Evolutionary conservation across 2,797 vertebrate genomes (phyloP).

Genomic region (Eospalax fontanierii): DNA sequence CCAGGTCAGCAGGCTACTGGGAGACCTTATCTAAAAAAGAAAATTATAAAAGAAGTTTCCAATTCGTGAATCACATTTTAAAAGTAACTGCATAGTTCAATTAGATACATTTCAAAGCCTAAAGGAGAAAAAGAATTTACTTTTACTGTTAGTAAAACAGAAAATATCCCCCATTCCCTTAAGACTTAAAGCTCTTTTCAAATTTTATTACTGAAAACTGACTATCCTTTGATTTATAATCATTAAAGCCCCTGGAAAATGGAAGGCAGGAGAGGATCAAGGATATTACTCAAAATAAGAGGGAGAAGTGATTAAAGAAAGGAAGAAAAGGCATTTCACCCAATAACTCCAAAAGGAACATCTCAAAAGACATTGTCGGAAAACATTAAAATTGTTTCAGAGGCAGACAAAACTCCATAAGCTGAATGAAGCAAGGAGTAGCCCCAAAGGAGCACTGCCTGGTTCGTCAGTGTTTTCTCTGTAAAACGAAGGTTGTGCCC

Average conservation of each 20-base stretch:
- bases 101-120: conserved; percentile 36
- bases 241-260: conserved; percentile 24
- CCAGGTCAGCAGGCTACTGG: too few relatives aligned
- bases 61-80: conserved; percentile 3
- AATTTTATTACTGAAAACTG: neutral
- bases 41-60: neutral
- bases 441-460: neutral
- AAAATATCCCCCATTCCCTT: conserved; percentile 30
- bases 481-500: conserved; percentile 18
- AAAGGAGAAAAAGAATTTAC: conserved; percentile 21
- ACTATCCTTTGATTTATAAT: conserved; percentile 48
- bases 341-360: conserved; percentile 47
- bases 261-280: neutral
- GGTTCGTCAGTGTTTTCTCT: conserved; percentile 60
- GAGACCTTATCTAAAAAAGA: too few relatives aligned
- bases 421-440: neutral
- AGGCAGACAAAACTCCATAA: conserved; percentile 25
- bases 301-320: conserved; percentile 30
- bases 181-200: conserved; percentile 67
- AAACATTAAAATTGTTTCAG: conserved; percentile 51
- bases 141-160: conserved; percentile 47
- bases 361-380: conserved; percentile 36
- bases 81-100: conserved; percentile 21
- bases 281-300: neutral
- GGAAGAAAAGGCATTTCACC: neutral